Evolutionary conservation across 1,140 invertebrate genomes (phyloP), one percentile per base, ranked within the genome.

Genomic region (Condylostylus longicornis): DNA sequence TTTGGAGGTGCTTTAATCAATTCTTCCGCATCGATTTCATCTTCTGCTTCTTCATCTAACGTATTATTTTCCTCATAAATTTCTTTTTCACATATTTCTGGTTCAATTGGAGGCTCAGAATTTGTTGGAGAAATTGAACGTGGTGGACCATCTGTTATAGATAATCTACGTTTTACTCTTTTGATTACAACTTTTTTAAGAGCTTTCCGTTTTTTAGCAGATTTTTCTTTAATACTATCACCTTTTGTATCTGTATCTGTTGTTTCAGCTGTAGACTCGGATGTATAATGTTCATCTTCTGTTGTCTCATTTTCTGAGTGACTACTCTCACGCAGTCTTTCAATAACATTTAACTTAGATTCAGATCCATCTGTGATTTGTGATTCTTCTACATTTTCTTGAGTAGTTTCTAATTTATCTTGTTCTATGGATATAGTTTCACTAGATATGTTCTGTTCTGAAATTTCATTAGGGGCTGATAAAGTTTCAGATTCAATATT

Each of bases 181-280:
- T 56, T 56, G 13, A 58, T 58, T 12, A 58, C 55, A 12, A 58
- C 55, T 37, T 56, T 58, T 40, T 58, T 53, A 37, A 55, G 58
- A 18, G 54, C 43, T 30, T 56, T 53, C 2, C 53, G 46, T 18
- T 45, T 43, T 30, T 58, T 54, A 18, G 56, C 55, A 3, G 31
- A 33, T 27, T 29, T 17, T 9, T 14, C 35, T 18, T 10, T 25
- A 25, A n/a, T 25, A 25, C 7, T 7, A 25, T 25, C n/a, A 8
- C 7, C n/a, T 25, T 25, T 25, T 8, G 23, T 8, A 25, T 25
- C n/a, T 8, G 3, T 22, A 20, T 40, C 38, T 1, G 34, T 27
- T n/a, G 20, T 21, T 34, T 33, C 37, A 8, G 25, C 28, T 3
- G 27, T 23, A 6, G 27, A 30, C 17, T 30, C 36, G 7, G 21